Conservation (phyloP, 2,113 vertebrate genomes). For the Lophura nycthemera region DNA sequence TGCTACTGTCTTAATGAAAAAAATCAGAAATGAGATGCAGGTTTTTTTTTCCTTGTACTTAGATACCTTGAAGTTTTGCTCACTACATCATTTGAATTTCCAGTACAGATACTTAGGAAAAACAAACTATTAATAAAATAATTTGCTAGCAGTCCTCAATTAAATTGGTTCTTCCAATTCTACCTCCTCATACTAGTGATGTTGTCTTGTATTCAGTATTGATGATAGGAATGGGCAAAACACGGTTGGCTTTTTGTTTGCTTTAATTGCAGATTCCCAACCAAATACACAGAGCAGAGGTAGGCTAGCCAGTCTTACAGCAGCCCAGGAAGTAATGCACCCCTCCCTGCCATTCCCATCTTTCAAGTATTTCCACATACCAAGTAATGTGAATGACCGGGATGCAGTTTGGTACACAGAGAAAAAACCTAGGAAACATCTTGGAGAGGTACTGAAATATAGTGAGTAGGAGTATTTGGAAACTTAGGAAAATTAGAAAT, state of each 20-base stretch:
- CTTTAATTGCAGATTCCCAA: background rate
- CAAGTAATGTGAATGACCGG: background rate
- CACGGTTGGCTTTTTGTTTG: background rate
- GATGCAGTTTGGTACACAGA: background rate
- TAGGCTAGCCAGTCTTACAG: too few relatives aligned
- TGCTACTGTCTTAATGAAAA: background rate
- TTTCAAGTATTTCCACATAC: too few relatives aligned
- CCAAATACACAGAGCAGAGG: background rate
- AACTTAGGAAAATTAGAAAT: background rate
- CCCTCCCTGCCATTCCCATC: too few relatives aligned
- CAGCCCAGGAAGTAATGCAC: background rate
- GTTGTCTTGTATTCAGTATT: background rate
- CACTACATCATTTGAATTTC: background rate
- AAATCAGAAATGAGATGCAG: background rate
- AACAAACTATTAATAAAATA: background rate
- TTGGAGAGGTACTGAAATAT: rapidly evolving
- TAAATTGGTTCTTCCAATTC: background rate
- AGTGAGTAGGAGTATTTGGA: background rate
- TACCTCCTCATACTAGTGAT: background rate
- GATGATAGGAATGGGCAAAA: background rate
- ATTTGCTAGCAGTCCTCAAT: background rate
- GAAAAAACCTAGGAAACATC: background rate
- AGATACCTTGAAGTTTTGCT: background rate
- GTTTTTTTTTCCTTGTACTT: background rate
- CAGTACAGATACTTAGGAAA: background rate